Conservation (phyloP, 2,888 invertebrate genomes). For the Gryllus longicercus region DNA sequence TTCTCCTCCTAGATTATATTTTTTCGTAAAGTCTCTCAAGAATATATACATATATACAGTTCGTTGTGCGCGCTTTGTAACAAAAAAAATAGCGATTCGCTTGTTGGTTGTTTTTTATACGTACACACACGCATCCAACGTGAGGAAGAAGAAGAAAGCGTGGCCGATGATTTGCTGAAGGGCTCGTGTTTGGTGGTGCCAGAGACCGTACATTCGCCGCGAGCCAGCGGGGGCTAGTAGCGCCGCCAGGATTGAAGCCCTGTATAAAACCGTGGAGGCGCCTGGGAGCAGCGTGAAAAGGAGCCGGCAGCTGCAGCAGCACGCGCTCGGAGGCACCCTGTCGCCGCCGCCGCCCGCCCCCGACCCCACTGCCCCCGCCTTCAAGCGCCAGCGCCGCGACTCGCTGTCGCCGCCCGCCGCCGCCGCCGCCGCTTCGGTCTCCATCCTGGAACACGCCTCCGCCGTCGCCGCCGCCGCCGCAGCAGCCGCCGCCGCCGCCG, state of each 20-base stretch:
- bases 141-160: neutral
- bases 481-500: constrained; percentile 33
- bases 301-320: neutral
- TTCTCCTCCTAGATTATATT: neutral
- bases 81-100: neutral
- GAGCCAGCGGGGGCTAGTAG: neutral
- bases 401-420: constrained; percentile 30
- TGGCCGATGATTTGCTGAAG: neutral
- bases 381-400: constrained; percentile 38
- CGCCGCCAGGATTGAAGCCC: neutral
- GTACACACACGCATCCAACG: neutral
- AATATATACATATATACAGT: neutral
- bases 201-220: too few relatives aligned
- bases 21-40: neutral
- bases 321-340: neutral
- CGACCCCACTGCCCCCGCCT: constrained; percentile 25
- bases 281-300: neutral
- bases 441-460: constrained; percentile 42
- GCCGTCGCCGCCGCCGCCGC: constrained; percentile 38
- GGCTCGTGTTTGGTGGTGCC: neutral
- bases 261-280: constrained; percentile 10
- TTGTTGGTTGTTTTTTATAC: neutral
- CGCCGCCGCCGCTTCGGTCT: constrained; percentile 43
- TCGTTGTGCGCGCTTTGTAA: constrained; percentile 1
- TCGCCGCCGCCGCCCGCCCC: constrained; percentile 17